A percentile compares a stretch with the other conserved stretches of the same genome.
Evolutionary conservation across 2,888 invertebrate genomes (phyloP).

Genomic region (Noctua comes): DNA sequence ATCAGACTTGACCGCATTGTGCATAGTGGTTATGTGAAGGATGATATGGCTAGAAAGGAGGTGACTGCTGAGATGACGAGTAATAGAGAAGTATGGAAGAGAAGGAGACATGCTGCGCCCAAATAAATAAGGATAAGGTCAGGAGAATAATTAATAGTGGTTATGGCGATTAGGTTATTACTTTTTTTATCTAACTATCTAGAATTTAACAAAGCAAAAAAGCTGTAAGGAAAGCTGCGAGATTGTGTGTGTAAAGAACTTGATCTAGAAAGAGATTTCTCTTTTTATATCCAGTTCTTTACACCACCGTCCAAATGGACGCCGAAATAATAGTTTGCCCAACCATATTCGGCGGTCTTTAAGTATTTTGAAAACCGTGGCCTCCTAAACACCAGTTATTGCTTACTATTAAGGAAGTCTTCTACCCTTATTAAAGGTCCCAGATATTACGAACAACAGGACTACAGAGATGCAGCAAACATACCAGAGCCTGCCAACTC

Average conservation of each 20-base stretch:
- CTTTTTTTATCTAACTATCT: no score
- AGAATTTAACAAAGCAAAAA: no score
- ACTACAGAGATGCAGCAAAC: conserved; percentile 77
- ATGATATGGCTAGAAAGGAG: no score
- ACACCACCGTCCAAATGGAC: no score
- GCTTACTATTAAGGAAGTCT: background rate
- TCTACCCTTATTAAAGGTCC: conserved; percentile 67
- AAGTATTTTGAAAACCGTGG: background rate
- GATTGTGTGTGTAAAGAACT: background rate
- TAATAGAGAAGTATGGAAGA: no score
- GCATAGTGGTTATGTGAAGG: no score
- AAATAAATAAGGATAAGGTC: no score
- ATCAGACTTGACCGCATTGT: background rate
- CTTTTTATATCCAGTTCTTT: background rate
- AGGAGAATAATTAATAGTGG: no score
- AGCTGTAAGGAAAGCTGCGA: background rate
- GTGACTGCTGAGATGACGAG: no score
- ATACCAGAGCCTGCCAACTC: conserved; percentile 80
- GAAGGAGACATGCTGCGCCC: no score
- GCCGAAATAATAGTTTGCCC: background rate
- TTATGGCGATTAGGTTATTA: no score
- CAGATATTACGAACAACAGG: conserved; percentile 83
- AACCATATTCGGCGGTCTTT: background rate
- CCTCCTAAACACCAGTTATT: background rate
- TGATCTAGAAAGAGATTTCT: background rate